Base-by-base conservation (phyloP, 1,140 invertebrate genomes). In the Odontomachus brunneus region DNA sequence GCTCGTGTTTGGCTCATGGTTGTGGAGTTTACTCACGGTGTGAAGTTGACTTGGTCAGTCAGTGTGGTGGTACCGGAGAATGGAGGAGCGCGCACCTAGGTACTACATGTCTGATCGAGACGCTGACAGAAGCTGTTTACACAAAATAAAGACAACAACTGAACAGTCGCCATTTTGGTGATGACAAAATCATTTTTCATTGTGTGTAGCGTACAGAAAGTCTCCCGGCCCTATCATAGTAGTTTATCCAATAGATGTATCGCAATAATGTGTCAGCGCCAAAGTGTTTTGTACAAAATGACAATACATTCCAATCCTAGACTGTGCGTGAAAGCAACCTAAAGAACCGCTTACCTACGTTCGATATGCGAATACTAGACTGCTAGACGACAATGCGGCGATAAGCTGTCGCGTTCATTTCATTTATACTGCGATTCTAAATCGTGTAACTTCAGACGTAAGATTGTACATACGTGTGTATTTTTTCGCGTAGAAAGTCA, bases 111-210 rank as follows among this genome's bases (percentile, higher is more conserved):
- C 92, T 92, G 92, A 93, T 93, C 91, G 91, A 91, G 90, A 92
- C 90, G 91, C 90, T 93, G 92, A 92, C 92, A 92, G 92, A 93
- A 91, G 92, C 92, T 93, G 92, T 93, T 93, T 92, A 93, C 92
- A 93, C 91, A 93, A 93, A 93, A 93, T 92, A 93, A 93, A 93
- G 90, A 93, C 91, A 92, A 93, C 92, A 92, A 93, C 92, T 93
- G 90, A 93, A 93, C 91, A 92, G 91, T 92, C 92, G 91, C 90
- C 89, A 90, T 89, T 88, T 82, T 91, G 88, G 84, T 87, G 84
- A 89, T 82, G 89, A 87, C 87, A 88, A 82, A 88, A 85, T 88
- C 75, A 80, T 33, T 80, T 44, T 80, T 90, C 83, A 84, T 89
- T 89, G 88, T 89, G 88, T 89, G 86, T 88, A 85, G 63, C 84